Evolutionary conservation across 2,888 invertebrate species (phyloP).

Genomic region (Chironomus tentans): DNA sequence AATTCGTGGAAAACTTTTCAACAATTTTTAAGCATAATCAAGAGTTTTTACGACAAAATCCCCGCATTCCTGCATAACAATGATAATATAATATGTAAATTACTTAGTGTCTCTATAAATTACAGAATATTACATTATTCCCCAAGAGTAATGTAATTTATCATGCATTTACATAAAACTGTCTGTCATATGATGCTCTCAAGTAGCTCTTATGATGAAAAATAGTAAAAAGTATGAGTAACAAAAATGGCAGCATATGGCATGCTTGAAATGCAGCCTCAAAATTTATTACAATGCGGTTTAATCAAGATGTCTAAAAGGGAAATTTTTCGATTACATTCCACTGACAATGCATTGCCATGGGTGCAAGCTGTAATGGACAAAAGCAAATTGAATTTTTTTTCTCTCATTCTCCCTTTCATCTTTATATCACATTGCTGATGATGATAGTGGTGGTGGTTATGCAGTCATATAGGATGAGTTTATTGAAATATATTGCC

Average conservation of each 20-base stretch:
- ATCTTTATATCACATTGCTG: background rate
- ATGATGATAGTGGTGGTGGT: background rate
- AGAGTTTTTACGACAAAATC: too few relatives aligned
- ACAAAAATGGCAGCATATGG: background rate
- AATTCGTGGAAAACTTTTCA: too few relatives aligned
- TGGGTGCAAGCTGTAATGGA: background rate
- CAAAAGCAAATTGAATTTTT: background rate
- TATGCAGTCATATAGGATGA: background rate
- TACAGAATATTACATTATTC: too few relatives aligned
- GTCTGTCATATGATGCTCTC: background rate
- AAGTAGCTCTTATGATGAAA: background rate
- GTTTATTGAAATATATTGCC: background rate
- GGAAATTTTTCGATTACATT: too few relatives aligned
- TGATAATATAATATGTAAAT: background rate
- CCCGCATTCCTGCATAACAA: background rate
- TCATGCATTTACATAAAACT: background rate
- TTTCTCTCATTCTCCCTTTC: background rate
- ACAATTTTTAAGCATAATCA: too few relatives aligned
- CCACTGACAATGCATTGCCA: too few relatives aligned
- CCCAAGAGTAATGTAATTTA: background rate
- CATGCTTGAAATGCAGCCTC: background rate
- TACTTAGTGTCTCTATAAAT: too few relatives aligned
- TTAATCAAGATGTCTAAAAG: background rate
- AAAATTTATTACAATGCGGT: background rate
- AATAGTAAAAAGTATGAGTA: background rate